A percentile compares a stretch with the other conserved stretches of the same genome.
phyloP scores from a whole-genome alignment of 2,888 invertebrate genomes.

The Acronicta aceris region DNA sequence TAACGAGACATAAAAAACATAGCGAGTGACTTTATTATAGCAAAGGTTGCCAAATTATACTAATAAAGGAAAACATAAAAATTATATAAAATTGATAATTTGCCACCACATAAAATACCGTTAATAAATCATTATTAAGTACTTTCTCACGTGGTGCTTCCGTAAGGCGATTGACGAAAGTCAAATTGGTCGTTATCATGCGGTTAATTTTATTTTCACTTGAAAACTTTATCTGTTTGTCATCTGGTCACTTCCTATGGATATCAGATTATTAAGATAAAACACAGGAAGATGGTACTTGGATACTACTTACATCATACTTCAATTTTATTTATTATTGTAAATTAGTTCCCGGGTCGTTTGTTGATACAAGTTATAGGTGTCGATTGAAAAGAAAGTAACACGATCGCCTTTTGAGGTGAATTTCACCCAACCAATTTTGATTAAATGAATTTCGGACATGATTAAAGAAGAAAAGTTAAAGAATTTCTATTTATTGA shows the following conservation, averaged over 20 bases:
- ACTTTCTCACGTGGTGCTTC: slow-evolving; percentile 53
- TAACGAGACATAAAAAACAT: slow-evolving; percentile 26
- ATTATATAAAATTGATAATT: slow-evolving; percentile 25
- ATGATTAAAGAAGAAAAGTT: too few relatives aligned
- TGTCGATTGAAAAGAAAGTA: background rate
- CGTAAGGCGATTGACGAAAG: slow-evolving; percentile 38
- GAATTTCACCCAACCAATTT: too few relatives aligned
- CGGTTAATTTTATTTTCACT: slow-evolving; percentile 42
- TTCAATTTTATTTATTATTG: background rate
- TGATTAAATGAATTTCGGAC: too few relatives aligned
- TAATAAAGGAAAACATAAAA: slow-evolving; percentile 23
- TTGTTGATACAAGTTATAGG: background rate
- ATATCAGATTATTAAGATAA: background rate
- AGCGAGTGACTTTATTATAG: slow-evolving; percentile 24
- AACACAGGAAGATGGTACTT: slow-evolving; percentile 6
- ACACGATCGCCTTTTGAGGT: too few relatives aligned
- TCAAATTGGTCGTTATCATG: slow-evolving; percentile 37
- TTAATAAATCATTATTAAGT: slow-evolving; percentile 41
- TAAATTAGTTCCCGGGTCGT: slow-evolving; percentile 4
- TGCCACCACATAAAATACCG: slow-evolving; percentile 26
- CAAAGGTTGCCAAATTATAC: slow-evolving; percentile 42
- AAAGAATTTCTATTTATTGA: too few relatives aligned
- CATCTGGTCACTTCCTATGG: slow-evolving; percentile 24
- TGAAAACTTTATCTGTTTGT: slow-evolving; percentile 16
- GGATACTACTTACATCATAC: slow-evolving; percentile 2